Evolutionary conservation across 2,113 vertebrate species (phyloP), one percentile per base, ranked within the genome.

Genomic region (Hippocampus mohnikei): DNA sequence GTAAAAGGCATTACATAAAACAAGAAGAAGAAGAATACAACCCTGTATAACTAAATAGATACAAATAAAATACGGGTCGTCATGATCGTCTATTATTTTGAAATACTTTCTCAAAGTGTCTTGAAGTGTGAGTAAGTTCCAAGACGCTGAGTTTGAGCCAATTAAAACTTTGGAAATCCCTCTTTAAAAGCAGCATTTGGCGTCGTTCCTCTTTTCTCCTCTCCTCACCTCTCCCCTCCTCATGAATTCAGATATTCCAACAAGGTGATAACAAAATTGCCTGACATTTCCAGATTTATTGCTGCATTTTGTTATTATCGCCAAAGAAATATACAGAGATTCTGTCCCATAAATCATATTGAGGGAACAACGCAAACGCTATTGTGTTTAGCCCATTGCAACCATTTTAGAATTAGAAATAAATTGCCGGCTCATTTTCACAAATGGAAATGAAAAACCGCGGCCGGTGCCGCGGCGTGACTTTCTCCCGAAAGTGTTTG

Each of bases 231-330:
- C 41, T 41, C 66, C 29, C 21, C 8, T 27, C 55, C 16, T 59
- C 88, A 92, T 91, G 78, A 86, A 91, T 92, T 91, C 88, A 77
- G 88, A 91, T 92, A 91, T 88, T 86, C 84, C 88, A 88, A 91
- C 91, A 90, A 92, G 90, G 89, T 92, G 90, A 92, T 91, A 91
- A 89, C 83, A 87, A 92, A 92, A 91, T 91, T 89, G 89, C 87
- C 88, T 93, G 91, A 92, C 92, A 90, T 89, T 90, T 92, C 74
- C 89, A 92, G 92, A 93, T 93, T 91, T 93, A 93, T 93, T 91
- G 89, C 91, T 88, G 88, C 91, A 91, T 92, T 92, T 93, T 91
- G 87, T 83, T 93, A 91, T 92, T 92, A 92, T 90, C 79, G 84
- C 84, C 81, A 87, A 88, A 91, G 86, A 91, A 91, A 92, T 91